Conservation (phyloP, 2,888 invertebrate species). For the Melanchra persicariae region DNA sequence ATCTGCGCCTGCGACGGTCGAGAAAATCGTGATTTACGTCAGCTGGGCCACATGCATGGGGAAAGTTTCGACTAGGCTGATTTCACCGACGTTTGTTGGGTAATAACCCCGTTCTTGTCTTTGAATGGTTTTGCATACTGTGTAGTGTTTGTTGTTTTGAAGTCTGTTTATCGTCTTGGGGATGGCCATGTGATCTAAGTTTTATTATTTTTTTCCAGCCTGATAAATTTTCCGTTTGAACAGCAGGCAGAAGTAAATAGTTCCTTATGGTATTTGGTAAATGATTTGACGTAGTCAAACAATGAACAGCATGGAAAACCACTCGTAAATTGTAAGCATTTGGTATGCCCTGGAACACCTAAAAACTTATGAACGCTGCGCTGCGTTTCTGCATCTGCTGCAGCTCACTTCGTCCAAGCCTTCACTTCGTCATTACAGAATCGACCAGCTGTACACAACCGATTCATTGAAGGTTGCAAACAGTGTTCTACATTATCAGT, state of each 20-base stretch:
- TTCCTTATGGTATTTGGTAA: no score
- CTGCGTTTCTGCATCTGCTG: no score
- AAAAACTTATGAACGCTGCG: no score
- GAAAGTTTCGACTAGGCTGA: slow-evolving; percentile 70
- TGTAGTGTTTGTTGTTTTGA: slow-evolving; percentile 23
- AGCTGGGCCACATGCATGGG: slow-evolving; percentile 65
- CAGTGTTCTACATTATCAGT: no score
- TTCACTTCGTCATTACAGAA: no score
- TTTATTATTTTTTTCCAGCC: not conserved
- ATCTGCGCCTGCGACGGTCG: slow-evolving; percentile 62
- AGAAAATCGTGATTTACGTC: slow-evolving; percentile 72
- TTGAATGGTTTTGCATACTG: slow-evolving; percentile 43
- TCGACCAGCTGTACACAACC: no score
- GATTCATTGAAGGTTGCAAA: no score
- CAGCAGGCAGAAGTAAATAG: not conserved
- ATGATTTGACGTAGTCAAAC: no score
- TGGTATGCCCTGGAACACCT: no score
- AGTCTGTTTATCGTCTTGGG: slow-evolving; percentile 5
- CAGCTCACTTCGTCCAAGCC: no score
- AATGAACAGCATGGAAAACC: not conserved
- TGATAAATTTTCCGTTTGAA: not conserved
- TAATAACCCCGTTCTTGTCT: slow-evolving; percentile 61
- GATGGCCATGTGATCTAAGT: not conserved
- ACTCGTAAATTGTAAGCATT: no score
- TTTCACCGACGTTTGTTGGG: slow-evolving; percentile 67